Conservation (phyloP, 2,797 vertebrate genomes). For the Eulemur rubriventer region DNA sequence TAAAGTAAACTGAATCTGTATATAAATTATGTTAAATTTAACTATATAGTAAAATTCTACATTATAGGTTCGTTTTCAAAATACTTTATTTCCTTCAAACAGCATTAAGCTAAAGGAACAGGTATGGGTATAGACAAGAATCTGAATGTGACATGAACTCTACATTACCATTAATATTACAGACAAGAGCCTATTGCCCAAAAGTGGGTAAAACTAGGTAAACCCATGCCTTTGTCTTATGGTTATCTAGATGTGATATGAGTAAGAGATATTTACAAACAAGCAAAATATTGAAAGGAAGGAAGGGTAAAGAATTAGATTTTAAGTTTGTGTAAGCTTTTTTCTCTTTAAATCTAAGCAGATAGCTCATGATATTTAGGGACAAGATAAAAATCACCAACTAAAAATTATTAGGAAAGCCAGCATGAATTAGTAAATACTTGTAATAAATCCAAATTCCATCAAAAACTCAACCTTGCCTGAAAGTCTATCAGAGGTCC, state of each 20-base stretch:
- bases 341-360: slow-evolving; percentile 17
- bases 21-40: neutral
- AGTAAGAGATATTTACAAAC: neutral
- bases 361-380: neutral
- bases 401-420: slow-evolving; percentile 8
- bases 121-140: neutral
- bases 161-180: neutral
- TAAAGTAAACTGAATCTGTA: neutral
- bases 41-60: neutral
- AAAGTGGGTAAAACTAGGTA: neutral
- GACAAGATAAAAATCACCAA: neutral
- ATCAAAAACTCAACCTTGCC: neutral
- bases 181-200: neutral
- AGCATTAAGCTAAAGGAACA: neutral
- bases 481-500: neutral
- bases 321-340: neutral
- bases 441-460: slow-evolving; percentile 36
- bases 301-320: neutral
- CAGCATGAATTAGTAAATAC: slow-evolving; percentile 28
- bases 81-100: slow-evolving; percentile 8
- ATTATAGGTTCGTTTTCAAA: slow-evolving; percentile 15
- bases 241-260: neutral
- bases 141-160: neutral
- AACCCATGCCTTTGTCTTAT: neutral
- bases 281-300: slow-evolving; percentile 25